Evolutionary conservation across 2,888 invertebrate genomes (phyloP), one percentile per base, ranked within the genome.

Genomic region (Phyllotreta cruciferae): DNA sequence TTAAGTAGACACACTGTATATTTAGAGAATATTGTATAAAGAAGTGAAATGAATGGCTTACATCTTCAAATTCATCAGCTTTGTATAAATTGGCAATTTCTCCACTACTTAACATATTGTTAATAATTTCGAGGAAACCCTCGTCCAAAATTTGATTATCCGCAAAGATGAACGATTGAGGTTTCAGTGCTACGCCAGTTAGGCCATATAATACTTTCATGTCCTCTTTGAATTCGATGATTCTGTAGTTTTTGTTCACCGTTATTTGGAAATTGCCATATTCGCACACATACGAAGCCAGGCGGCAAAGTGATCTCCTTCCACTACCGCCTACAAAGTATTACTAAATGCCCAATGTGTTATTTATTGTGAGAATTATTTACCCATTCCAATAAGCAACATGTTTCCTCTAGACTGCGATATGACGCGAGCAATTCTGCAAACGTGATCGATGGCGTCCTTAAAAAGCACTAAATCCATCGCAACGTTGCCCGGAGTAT

Each of bases 11-110:
- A n/a, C n/a, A n/a, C n/a, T n/a, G n/a, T n/a, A n/a, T n/a, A n/a
- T n/a, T n/a, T n/a, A n/a, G n/a, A n/a, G n/a, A n/a, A n/a, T n/a
- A n/a, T n/a, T n/a, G n/a, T n/a, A n/a, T n/a, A n/a, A n/a, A n/a
- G n/a, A n/a, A n/a, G n/a, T n/a, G n/a, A n/a, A n/a, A n/a, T n/a
- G n/a, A n/a, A n/a, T 36, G 41, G 62, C 84, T 82, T 73, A 92
- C 92, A 75, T 94, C 94, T 77, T 95, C 94, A 81, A 95, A 90
- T 80, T 96, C 95, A 70, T 95, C 94, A 0, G 88, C 78, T 76
- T 93, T 93, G 77, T 88, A 95, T n/a, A 96, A 83, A 81, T 94
- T 94, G 3, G 93, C 87, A 62, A 96, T 88, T 81, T 95, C 94
- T 0, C 94, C 95, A 67, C 91, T 92, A 77, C 92, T 93, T 62